Evolutionary conservation across 2,797 vertebrate genomes (phyloP), one percentile per base, ranked within the genome.

Genomic region (Semaprochilodus insignis): DNA sequence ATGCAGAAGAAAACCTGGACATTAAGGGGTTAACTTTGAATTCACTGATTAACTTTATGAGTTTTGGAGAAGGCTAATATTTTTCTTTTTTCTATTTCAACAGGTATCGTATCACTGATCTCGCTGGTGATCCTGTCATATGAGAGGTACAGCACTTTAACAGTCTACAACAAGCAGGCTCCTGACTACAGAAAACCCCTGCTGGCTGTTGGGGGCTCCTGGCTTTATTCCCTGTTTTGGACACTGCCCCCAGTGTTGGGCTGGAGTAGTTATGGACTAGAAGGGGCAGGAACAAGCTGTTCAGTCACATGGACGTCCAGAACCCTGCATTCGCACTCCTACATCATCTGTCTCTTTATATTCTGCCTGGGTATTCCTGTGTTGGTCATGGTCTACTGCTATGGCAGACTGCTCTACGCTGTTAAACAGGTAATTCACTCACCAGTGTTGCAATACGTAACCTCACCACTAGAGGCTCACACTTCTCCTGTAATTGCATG

Each of bases 61-160:
- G 15, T 15, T 13, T 62, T 13, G 27, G 14, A 27, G 1, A 66
- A 13, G 23, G 7, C 59, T 62, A 65, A 65, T 31, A 40, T 6
- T 67, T 36, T 11, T 40, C n/a, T 60, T 48, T 8, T 19, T 44
- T 4, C 36, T 27, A n/a, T 6, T 72, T 51, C 86, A 51, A 91
- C 89, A 97, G 96, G 96, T 54, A 95, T 97, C 0, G 96, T 97
- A 85, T 97, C 96, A 1, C 89, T 97, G 83, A 95, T 97, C 86
- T 97, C 96, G 0, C 89, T 97, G 92, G 94, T 96, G 52, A 90
- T 96, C 89, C 93, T 97, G 55, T 97, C 96, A 44, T 97, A 97
- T 0, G 96, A 97, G 87, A 96, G 96, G 83, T 97, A 97, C 91
- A 96, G 94, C 89, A 97, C 96, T 2, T 91, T 97, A 86, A 97